phyloP scores from a whole-genome alignment of 2,888 invertebrate genomes.

The Caenorhabditis panamensis region DNA sequence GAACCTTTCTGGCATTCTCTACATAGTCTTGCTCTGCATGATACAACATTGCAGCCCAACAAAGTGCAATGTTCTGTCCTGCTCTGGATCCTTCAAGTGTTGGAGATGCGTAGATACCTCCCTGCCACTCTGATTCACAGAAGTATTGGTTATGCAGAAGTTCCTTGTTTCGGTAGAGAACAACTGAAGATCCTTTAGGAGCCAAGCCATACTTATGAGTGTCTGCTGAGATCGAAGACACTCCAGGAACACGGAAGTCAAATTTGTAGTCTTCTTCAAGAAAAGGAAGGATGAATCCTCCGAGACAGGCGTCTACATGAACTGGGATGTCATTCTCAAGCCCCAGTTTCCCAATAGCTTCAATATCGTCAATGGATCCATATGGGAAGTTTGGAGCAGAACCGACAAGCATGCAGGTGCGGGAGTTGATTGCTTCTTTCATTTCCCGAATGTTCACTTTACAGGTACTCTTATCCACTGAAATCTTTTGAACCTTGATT shows the following conservation, averaged over 20 bases:
- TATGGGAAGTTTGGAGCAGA: constrained; percentile 97
- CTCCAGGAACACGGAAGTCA: constrained; percentile 93
- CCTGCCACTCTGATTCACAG: constrained; percentile 96
- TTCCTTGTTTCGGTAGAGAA: constrained; percentile 88
- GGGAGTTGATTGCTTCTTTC: constrained; percentile 88
- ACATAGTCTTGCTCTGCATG: constrained; percentile 91
- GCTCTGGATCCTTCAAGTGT: constrained; percentile 86
- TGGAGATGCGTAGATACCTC: constrained; percentile 97
- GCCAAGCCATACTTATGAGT: constrained; percentile 99
- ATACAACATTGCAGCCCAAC: constrained; percentile 95
- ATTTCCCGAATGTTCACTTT: constrained; percentile 87
- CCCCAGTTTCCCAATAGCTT: constrained; percentile 86
- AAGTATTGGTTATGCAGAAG: constrained; percentile 93
- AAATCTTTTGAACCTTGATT: constrained; percentile 88
- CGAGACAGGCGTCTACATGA: constrained; percentile 97
- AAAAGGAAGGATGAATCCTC: constrained; percentile 95
- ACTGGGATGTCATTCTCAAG: constrained; percentile 87
- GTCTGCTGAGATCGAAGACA: constrained; percentile 96
- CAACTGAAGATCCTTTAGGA: constrained; percentile 95
- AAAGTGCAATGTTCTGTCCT: constrained; percentile 91
- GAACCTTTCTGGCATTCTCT: constrained; percentile 88
- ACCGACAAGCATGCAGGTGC: constrained; percentile 94
- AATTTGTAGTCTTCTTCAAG: constrained; percentile 88
- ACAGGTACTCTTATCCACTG: constrained; percentile 85
- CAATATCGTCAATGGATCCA: constrained; percentile 95